These are phyloP conservation scores for Akabosia matsudoensis DNA, from an alignment of 1,140 invertebrate species.

Conservation along the genomic window DNA sequence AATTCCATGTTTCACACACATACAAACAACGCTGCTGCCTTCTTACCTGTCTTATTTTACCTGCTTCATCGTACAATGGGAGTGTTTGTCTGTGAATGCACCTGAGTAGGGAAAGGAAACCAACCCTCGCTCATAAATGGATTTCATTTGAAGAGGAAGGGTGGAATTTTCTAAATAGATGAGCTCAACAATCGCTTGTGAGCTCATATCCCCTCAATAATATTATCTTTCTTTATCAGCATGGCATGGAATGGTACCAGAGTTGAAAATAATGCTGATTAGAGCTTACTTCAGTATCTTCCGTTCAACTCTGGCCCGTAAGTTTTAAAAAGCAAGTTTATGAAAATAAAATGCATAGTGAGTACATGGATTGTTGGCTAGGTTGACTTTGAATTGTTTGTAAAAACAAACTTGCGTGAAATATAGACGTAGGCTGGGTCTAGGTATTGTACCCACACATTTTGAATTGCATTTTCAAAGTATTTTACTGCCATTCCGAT, in stretches of 20 bases:
- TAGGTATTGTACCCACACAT: not conserved
- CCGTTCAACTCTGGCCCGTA: not conserved
- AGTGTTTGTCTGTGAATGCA: not conserved
- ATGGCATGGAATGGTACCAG: not conserved
- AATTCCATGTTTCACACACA: too few relatives aligned
- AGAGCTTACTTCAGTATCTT: not conserved
- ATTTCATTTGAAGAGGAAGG: not conserved
- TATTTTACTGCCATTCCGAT: not conserved
- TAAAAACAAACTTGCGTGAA: not conserved
- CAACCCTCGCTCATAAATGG: not conserved
- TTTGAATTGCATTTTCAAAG: not conserved
- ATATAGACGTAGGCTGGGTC: not conserved
- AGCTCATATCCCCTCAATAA: not conserved
- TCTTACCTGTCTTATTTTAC: not conserved
- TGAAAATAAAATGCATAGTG: not conserved
- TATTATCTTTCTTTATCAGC: not conserved
- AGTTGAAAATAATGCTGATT: conserved; percentile 1
- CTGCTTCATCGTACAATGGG: not conserved
- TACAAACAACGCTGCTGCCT: too few relatives aligned
- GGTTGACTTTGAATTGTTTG: not conserved
- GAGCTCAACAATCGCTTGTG: not conserved
- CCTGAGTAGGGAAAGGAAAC: not conserved
- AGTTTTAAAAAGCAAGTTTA: not conserved
- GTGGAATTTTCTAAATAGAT: not conserved
- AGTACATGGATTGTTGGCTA: not conserved